A percentile compares a stretch with the other conserved stretches of the same genome.
phyloP scores from a whole-genome alignment of 2,888 invertebrate species.

The Notodonta ziczac region DNA sequence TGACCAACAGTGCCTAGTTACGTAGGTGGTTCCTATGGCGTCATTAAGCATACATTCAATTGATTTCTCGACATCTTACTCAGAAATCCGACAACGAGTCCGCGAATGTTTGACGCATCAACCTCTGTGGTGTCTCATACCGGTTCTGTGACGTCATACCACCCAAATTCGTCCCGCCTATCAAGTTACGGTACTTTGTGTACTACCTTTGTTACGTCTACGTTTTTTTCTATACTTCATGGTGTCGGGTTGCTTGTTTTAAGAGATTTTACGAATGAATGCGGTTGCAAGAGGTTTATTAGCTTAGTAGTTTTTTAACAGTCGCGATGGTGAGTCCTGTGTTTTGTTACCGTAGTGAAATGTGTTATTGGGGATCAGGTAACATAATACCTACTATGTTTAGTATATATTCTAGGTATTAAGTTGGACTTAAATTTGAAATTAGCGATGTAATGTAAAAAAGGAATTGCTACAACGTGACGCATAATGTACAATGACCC shows the following conservation, averaged over 20 bases:
- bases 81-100: conserved; percentile 41
- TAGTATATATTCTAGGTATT: neutral
- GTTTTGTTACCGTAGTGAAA: conserved; percentile 25
- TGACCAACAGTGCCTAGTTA: neutral
- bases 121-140: conserved; percentile 34
- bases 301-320: conserved; percentile 23
- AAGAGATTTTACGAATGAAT: conserved; percentile 24
- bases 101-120: conserved; percentile 46
- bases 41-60: conserved; percentile 7
- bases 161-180: conserved; percentile 9
- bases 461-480: no score
- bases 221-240: conserved; percentile 7
- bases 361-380: conserved; percentile 6
- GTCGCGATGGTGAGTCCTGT: conserved; percentile 20
- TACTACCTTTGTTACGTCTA: conserved; percentile 23
- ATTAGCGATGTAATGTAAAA: no score
- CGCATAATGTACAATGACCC: neutral
- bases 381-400: neutral
- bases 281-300: conserved; percentile 16
- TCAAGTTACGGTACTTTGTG: conserved; percentile 25
- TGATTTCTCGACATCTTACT: conserved; percentile 22
- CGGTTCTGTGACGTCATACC: conserved; percentile 41
- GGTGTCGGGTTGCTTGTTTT: conserved; percentile 15
- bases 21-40: conserved; percentile 3
- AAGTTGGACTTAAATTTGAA: no score